Base-by-base conservation (phyloP, 2,888 invertebrate species). In the Eupithecia dodoneata region DNA sequence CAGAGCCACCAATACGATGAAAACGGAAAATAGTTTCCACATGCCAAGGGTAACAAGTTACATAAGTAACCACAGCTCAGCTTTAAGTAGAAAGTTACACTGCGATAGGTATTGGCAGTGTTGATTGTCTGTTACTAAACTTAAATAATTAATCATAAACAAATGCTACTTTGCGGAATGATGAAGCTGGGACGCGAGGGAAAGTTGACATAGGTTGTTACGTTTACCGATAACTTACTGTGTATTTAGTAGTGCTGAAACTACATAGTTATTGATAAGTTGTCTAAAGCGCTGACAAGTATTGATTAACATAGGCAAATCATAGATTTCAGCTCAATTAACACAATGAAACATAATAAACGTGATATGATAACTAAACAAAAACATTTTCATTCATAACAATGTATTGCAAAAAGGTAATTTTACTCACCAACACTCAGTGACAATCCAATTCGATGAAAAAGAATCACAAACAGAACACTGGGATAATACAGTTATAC, bases 391-490 rank as follows among this genome's bases (percentile, higher is more conserved):
- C 9, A 49, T 30, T 2, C 3, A 70, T 7, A 70, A 45, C 30
- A 63, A 45, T 69, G n/a, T 41, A n/a, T n/a, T 9, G n/a, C 4
- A 45, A 44, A 67, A 67, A 44, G 0, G 3, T 18, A 59, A 63
- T 63, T 63, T 63, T 63, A 92, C 94, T 94, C 82, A 94, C 94
- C 93, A 90, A 90, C 83, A 83, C 81, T 85, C 85, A 86, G 87
- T 89, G 91, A 91, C 93, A 95, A 94, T 95, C 94, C 94, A 94
- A 93, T 91, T 83, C 87, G 85, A 82, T 75, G 84, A 85, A 90
- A 91, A 89, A 86, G 88, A 91, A 90, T 89, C 93, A 93, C 92
- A 91, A 83, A 91, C 89, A 86, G 89, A 90, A 91, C 93, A 93
- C 92, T 91, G 85, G 85, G 82, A 81, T 87, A 79, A 78, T 88